Evolutionary conservation across 2,888 invertebrate species (phyloP), one percentile per base, ranked within the genome.

Genomic region (Mystacides longicornis): DNA sequence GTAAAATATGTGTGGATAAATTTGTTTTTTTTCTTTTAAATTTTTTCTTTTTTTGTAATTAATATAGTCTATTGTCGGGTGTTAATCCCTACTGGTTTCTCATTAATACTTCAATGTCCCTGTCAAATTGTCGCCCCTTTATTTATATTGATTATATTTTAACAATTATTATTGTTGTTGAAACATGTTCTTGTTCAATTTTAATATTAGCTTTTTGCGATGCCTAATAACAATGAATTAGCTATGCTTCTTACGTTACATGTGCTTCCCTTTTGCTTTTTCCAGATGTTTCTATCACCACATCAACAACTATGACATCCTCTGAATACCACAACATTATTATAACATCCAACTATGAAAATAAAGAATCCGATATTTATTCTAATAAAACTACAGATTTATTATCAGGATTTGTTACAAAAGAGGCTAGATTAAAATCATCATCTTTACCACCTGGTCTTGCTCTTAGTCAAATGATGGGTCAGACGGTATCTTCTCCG

Each of bases 401-500:
- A 60, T 37, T 37, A 37, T 16, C 16, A 7, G 37, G 37, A 14
- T 69, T 69, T 62, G 68, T 72, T 14, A 73, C 77, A 1, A 70
- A 66, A 63, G 81, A 82, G 65, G 74, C 74, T 27, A 79, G 79
- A 70, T 65, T 81, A 63, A 83, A 83, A 68, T 83, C 83, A 58
- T 81, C 83, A 23, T 83, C 83, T 58, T 70, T 83, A 54, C 83
- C 84, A 23, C 82, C 81, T 18, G 83, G 83, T 31, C 68, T 81
- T 60, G 80, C 81, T 42, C 72, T 81, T 3, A 69, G 72, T 57
- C 77, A 75, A 46, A 67, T 74, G 27, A 71, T 79, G 3, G 77
- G 75, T 9, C 76, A 74, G 45, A 71, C 79, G 3, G 77, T 75
- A 11, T 73, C 72, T 43, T 72, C 78, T 0, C 74, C 75, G 22